Evolutionary conservation across 1,140 invertebrate genomes (phyloP), one percentile per base, ranked within the genome.

Genomic region (Pollicipes pollicipes): DNA sequence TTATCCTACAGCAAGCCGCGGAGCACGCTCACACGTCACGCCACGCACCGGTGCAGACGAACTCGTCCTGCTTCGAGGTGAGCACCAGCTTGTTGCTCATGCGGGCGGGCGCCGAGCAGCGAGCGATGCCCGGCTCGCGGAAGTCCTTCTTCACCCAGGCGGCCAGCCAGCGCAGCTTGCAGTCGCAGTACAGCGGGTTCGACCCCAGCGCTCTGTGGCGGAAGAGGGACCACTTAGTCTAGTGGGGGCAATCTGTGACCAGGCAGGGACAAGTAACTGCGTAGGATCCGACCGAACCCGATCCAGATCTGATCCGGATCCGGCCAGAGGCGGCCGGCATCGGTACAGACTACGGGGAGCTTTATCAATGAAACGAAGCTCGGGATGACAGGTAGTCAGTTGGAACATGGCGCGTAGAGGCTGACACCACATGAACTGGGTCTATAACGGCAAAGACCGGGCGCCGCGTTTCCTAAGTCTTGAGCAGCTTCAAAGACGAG

Each of bases 101-200:
- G 24, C 83, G 80, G 17, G 85, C 81, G 0, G 97, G 97, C 73
- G 93, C 93, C 24, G 88, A 87, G 79, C 96, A 99, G 45, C 89
- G 84, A 0, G 97, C 96, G 68, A 98, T 98, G 24, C 97, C 97
- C 0, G 95, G 92, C 80, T 99, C 97, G 66, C 98, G 88, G 79
- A 89, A 95, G 78, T 94, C 93, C 72, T 88, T 85, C 82, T 98
- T 97, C 68, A 98, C 94, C 94, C 94, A 98, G 77, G 97, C 93
- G 16, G 94, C 90, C 69, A 99, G 83, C 97, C 97, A 99, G 76
- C 89, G 88, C 73, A 98, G 80, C 68, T 87, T 88, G 81, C 97
- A 99, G 82, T 99, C 96, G 81, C 97, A 99, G 82, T 97, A 97
- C 45, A 99, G 81, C 1, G 95, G 94, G 83, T 99, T 99, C 26